Base-by-base conservation (phyloP, 1,140 invertebrate species). In the Ylistrum balloti region DNA sequence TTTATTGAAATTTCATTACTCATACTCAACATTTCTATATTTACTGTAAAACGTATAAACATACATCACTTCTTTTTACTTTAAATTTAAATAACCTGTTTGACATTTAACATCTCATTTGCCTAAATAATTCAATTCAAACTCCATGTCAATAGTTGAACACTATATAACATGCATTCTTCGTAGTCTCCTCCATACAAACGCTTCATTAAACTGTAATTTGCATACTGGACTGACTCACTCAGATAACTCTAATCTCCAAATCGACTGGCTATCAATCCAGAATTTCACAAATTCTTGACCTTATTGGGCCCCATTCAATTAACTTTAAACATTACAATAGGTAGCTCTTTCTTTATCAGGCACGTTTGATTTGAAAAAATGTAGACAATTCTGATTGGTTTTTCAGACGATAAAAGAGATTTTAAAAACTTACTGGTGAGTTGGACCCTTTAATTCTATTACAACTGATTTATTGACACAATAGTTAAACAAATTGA, bases 321-420 rank as follows among this genome's bases (percentile, higher is more conserved):
- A 74, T 74, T 28, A 74, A 28, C 56, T 74, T 74, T 74, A 74
- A 74, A 74, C 56, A 74, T 22, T 56, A 56, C 45, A 17, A 74
- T 74, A 3, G 56, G 22, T 74, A 74, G n/a, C 56, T 74, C 22
- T 74, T n/a, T 74, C 56, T 74, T 74, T 74, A 74, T n/a, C 28
- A 74, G n/a, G 56, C n/a, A 74, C 56, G 20, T 56, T 56, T 56
- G 20, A 56, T 56, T 56, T 20, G 45, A 17, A 56, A 56, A 74
- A 74, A 74, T 74, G n/a, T 74, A 74, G 56, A 74, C 56, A 74
- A 74, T 74, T 74, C 56, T 74, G 56, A 74, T 74, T 74, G 56
- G n/a, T 74, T 74, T 45, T 74, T 74, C 56, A 28, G 56, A 74
- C 28, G 56, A 74, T 5, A 74, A 74, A 74, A 74, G 1, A 11